Base-by-base conservation (phyloP, 2,888 invertebrate genomes). In the Netelia melanura region DNA sequence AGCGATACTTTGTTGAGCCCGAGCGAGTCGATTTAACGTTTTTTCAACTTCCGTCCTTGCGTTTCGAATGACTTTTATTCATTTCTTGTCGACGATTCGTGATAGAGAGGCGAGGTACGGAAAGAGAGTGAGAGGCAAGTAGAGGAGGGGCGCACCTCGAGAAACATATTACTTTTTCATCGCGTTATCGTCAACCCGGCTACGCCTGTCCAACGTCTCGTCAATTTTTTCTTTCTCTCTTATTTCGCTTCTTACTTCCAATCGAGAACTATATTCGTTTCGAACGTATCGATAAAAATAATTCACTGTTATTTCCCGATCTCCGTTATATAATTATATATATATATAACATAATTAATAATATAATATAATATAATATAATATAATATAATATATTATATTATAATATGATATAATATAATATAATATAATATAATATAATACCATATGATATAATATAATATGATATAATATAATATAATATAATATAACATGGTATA, bases 31-130 rank as follows among this genome's bases (percentile, higher is more conserved):
- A 80, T 82, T 67, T 48, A 72, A 71, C 72, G 48, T 83, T 74
- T 85, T 44, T 83, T 85, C 72, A 80, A 83, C 76, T 80, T 82
- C 85, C 76, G 82, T 79, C 82, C 76, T 85, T 68, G 82, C 72
- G 71, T 30, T 76, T 67, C 65, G 72, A 79, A 61, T 43, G 54
- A 67, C 62, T 71, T 79, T 78, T 71, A 65, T 64, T 70, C 68
- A 62, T 58, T 72, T 38, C 58, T 38, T 11, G 30, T 38, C 56
- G 30, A 44, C 52, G 21, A 17, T 61, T 48, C 48, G 17, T 48
- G 21, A 6, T 52, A 70, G n/a, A 30, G 30, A 30, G 30, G 6
- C 30, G 30, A 30, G 30, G 5, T 30, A 30, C 5, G 21, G 21
- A 14, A 44, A 11, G 58, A 71, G 38, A 58, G 6, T 5, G 6